Conservation (phyloP, 2,888 invertebrate genomes). For the Spialia ferax region DNA sequence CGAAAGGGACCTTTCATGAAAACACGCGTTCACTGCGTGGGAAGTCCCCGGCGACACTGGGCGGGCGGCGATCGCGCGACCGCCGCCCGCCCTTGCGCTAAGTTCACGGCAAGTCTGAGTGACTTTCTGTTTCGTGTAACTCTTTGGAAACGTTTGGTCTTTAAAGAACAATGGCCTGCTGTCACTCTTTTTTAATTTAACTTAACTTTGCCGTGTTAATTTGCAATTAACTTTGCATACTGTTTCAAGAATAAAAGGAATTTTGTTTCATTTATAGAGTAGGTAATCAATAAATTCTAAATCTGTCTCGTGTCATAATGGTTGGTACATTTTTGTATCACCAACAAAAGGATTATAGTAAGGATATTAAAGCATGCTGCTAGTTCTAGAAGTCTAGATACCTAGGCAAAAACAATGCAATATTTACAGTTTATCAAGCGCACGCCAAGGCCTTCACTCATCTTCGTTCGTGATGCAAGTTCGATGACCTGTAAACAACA, state of each 20-base stretch:
- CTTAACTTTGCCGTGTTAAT: conserved; percentile 12
- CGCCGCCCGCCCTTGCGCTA: conserved; percentile 67
- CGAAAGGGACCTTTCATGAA: conserved; percentile 52
- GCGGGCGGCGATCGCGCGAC: conserved; percentile 64
- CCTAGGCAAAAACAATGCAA: conserved; percentile 20
- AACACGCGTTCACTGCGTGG: conserved; percentile 64
- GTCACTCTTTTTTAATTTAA: conserved; percentile 26
- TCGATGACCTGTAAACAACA: conserved; percentile 37
- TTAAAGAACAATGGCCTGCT: conserved; percentile 31
- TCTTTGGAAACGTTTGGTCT: conserved; percentile 13
- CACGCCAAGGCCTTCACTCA: conserved; percentile 31
- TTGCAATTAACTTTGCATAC: background rate
- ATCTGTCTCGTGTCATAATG: background rate
- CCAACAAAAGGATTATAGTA: background rate
- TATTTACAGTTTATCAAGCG: conserved; percentile 30
- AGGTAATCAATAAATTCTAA: background rate
- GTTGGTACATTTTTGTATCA: background rate
- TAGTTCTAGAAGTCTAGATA: no score
- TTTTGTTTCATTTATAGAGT: background rate
- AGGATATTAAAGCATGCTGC: background rate
- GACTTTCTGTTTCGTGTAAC: conserved; percentile 60
- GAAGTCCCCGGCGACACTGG: conserved; percentile 79
- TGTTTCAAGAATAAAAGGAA: conserved; percentile 9
- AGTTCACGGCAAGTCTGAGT: conserved; percentile 77
- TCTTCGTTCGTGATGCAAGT: conserved; percentile 36